Evolutionary conservation across 2,888 invertebrate genomes (phyloP), one percentile per base, ranked within the genome.

Genomic region (Stenodema calcarata): DNA sequence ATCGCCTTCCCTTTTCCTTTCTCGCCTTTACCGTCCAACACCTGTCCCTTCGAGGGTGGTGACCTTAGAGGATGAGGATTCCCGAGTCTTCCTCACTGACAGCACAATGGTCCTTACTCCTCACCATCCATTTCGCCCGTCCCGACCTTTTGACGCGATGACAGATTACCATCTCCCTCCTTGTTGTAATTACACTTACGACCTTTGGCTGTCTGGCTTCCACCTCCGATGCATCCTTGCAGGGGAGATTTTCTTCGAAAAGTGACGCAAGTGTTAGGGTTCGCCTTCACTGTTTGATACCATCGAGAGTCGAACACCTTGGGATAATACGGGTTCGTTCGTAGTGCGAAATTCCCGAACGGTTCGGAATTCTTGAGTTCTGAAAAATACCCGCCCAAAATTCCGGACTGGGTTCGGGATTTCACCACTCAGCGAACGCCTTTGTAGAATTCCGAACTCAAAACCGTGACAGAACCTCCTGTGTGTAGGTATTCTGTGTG

Each of bases 1-100:
- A 78, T 30, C 16, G 30, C 50, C 54, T 30, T 47, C 9, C 44
- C 23, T 42, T n/a, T 41, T 44, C 79, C 16, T 42, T 42, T 79
- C 79, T 42, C 44, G 42, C 54, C 47, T 47, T 42, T 47, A 16
- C 47, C 80, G 80, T 47, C 54, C 80, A 80, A 80, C 80, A 80
- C 80, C 80, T 80, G 80, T 80, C 80, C 80, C 80, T 80, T 54
- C 80, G 80, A 80, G 80, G 73, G 73, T 30, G 80, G 54, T 80
- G 80, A 80, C 80, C 80, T 80, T 80, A 80, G 28, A 16, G 62
- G 62, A 62, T 62, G 23, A 18, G 62, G 62, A 62, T 18, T 23
- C 42, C 47, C 44, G 78, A 14, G 80, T 27, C 50, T 35, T 50
- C 28, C 16, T 11, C 14, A 30, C 80, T 80, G 80, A 80, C 80